A percentile compares a stretch with the other conserved stretches of the same genome.
These are phyloP conservation scores for Macrostomum cliftonense DNA, from an alignment of 2,888 invertebrate genomes.

Conservation along the genomic window DNA sequence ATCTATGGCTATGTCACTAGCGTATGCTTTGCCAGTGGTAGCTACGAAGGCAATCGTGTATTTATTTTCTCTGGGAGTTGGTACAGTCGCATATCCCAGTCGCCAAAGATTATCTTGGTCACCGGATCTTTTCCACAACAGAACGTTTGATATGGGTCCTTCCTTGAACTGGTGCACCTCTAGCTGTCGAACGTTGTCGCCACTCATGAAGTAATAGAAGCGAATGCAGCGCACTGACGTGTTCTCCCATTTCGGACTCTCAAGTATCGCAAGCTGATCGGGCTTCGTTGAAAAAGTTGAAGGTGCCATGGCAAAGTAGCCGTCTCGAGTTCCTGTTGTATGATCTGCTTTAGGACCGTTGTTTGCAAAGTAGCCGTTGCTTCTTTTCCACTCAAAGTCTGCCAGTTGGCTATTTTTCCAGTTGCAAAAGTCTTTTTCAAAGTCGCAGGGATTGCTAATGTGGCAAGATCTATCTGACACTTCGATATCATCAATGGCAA, in stretches of 20 bases:
- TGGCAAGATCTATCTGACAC: constrained; percentile 21
- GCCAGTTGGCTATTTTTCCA: constrained; percentile 18
- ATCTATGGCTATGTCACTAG: constrained; percentile 30
- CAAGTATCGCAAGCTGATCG: no score
- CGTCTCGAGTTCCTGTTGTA: constrained; percentile 18
- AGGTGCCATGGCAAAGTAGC: constrained; percentile 40
- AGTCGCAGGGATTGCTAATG: constrained; percentile 7
- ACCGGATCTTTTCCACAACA: constrained; percentile 1
- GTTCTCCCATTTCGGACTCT: no score
- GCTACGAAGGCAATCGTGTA: constrained; percentile 18
- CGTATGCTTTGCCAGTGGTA: constrained; percentile 14
- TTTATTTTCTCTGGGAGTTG: neutral
- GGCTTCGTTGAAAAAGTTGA: no score
- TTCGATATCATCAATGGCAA: constrained; percentile 29
- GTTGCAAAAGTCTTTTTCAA: constrained; percentile 17
- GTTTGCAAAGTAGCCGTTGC: neutral
- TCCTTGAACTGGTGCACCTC: no score
- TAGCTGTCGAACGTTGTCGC: neutral
- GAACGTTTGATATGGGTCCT: no score
- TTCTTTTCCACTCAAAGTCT: constrained; percentile 5
- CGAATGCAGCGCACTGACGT: neutral
- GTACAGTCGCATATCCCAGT: constrained; percentile 2
- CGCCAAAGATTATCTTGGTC: constrained; percentile 2
- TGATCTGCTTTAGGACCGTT: constrained; percentile 19
- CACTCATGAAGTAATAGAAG: neutral